Evolutionary conservation across 2,888 invertebrate genomes (phyloP).

Genomic region (Vesta saturnalis): DNA sequence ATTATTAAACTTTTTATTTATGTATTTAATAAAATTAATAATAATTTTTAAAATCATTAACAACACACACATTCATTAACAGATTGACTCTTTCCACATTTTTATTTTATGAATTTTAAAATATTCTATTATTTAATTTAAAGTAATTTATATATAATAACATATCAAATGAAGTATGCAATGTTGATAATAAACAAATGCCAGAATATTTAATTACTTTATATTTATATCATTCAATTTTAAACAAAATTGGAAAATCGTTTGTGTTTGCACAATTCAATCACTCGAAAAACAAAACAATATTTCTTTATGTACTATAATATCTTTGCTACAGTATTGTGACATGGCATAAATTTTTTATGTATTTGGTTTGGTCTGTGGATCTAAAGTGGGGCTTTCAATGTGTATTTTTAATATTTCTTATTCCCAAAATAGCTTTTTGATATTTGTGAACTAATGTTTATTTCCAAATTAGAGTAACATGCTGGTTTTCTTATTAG

Average conservation of each 20-base stretch:
- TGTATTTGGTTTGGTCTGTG: constrained; percentile 38
- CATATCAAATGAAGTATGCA: too few species aligned
- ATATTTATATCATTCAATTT: too few species aligned
- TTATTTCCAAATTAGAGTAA: constrained; percentile 37
- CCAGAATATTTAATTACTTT: too few species aligned
- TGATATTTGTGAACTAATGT: constrained; percentile 38
- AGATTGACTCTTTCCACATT: too few species aligned
- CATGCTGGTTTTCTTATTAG: constrained; percentile 36
- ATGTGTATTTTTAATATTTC: constrained; percentile 34
- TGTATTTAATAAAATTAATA: too few species aligned
- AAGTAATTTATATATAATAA: too few species aligned
- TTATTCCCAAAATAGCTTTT: constrained; percentile 35
- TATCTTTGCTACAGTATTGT: constrained; percentile 21
- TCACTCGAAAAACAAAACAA: background rate
- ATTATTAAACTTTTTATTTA: too few species aligned
- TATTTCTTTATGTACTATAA: background rate
- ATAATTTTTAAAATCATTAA: too few species aligned
- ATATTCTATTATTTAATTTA: too few species aligned
- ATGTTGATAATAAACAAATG: too few species aligned
- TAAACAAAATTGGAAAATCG: constrained; percentile 17
- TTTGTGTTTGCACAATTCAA: constrained; percentile 16
- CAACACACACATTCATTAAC: too few species aligned
- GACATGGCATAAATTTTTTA: constrained; percentile 33
- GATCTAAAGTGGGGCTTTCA: constrained; percentile 37
- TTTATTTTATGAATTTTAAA: too few species aligned